A percentile compares a stretch with the other conserved stretches of the same genome.
Evolutionary conservation across 2,888 invertebrate species (phyloP).

Genomic region (Coleophora deauratella): DNA sequence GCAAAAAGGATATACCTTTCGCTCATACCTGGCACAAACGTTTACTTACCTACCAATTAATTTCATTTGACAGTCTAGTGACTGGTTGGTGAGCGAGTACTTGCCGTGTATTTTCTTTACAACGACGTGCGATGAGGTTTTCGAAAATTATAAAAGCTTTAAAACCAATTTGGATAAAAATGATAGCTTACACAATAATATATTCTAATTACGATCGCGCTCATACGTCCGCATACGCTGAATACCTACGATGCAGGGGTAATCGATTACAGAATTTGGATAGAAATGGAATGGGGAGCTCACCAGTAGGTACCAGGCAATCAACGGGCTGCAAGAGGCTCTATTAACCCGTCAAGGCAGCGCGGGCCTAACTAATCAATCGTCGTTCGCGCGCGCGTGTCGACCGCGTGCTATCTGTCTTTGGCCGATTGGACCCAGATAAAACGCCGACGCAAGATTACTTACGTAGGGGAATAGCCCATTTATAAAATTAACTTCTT

Average conservation of each 20-base stretch:
- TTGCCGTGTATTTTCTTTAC: no score
- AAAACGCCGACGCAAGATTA: slow-evolving; percentile 64
- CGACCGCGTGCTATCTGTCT: slow-evolving; percentile 70
- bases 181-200: no score
- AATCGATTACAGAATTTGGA: slow-evolving; percentile 49
- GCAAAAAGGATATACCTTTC: no score
- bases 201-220: no score
- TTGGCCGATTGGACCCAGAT: slow-evolving; percentile 65
- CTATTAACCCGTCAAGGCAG: slow-evolving; percentile 69
- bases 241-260: slow-evolving; percentile 48
- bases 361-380: slow-evolving; percentile 69
- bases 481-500: slow-evolving; percentile 71
- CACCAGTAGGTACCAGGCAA: slow-evolving; percentile 43
- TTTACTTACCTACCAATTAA: no score
- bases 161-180: no score
- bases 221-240: slow-evolving; percentile 17
- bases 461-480: slow-evolving; percentile 61
- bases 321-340: slow-evolving; percentile 57
- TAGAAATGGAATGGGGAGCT: slow-evolving; percentile 53
- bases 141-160: no score
- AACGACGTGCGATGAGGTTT: no score
- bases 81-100: no score
- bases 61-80: no score
- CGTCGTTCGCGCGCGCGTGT: slow-evolving; percentile 68
- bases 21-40: no score